Evolutionary conservation across 2,888 invertebrate genomes (phyloP).

Genomic region (Drosophila incognita): DNA sequence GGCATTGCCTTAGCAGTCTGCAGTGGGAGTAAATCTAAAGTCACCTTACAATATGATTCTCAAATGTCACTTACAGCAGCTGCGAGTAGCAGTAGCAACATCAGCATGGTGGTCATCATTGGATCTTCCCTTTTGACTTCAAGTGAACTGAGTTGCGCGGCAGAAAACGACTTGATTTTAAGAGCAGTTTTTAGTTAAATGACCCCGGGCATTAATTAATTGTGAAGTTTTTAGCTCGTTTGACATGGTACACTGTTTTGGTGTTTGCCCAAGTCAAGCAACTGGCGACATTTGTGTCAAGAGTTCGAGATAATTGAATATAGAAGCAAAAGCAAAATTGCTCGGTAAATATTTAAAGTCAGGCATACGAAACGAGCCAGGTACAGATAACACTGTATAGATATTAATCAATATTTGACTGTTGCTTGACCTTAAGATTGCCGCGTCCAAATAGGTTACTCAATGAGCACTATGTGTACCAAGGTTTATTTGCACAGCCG

Average conservation of each 20-base stretch:
- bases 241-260: slow-evolving; percentile 54
- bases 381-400: slow-evolving; percentile 30
- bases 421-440: slow-evolving; percentile 38
- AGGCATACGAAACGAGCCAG: slow-evolving; percentile 24
- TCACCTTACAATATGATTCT: background rate
- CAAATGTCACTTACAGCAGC: slow-evolving; percentile 45
- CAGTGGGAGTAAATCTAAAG: background rate
- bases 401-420: slow-evolving; percentile 54
- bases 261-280: slow-evolving; percentile 50
- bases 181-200: slow-evolving; percentile 43
- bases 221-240: slow-evolving; percentile 51
- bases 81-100: slow-evolving; percentile 22
- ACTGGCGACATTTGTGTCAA: slow-evolving; percentile 70
- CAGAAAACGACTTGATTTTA: slow-evolving; percentile 50
- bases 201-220: slow-evolving; percentile 69
- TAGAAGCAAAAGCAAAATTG: slow-evolving; percentile 40
- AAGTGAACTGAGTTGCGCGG: slow-evolving; percentile 37
- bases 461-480: slow-evolving; percentile 10
- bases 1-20: slow-evolving; percentile 32
- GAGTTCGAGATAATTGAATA: slow-evolving; percentile 67
- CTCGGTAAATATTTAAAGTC: slow-evolving; percentile 65
- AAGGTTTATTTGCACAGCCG: slow-evolving; percentile 15
- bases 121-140: background rate
- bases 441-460: background rate
- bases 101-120: slow-evolving; percentile 27